These are phyloP conservation scores for Allolobophora icterica DNA, from an alignment of 2,888 invertebrate species.

Conservation along the genomic window DNA sequence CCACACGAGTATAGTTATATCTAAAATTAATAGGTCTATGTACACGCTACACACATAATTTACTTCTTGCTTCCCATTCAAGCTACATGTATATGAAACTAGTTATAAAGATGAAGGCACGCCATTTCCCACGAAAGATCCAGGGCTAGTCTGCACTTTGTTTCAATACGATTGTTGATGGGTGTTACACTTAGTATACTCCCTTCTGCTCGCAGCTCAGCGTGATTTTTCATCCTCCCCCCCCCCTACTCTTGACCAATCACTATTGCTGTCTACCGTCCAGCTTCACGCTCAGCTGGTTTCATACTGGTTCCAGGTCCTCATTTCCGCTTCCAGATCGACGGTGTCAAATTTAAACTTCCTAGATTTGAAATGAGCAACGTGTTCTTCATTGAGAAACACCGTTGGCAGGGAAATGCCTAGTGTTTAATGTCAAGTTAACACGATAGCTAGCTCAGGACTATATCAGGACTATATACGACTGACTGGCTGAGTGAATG, in stretches of 20 bases:
- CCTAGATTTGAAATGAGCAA: background rate
- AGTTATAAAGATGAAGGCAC: background rate
- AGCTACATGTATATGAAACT: too few species aligned
- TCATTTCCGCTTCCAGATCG: too few species aligned
- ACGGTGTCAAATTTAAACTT: too few species aligned
- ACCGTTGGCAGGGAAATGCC: background rate
- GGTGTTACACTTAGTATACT: background rate
- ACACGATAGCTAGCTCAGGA: too few species aligned
- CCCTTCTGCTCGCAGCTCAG: background rate
- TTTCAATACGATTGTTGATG: background rate
- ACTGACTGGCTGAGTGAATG: too few species aligned
- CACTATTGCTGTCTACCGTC: background rate
- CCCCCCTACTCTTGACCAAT: background rate
- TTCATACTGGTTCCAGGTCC: background rate
- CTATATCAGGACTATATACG: too few species aligned
- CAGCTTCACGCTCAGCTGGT: background rate
- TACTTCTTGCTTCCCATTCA: background rate
- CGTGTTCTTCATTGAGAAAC: background rate
- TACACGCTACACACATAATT: too few species aligned
- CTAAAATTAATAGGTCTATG: background rate
- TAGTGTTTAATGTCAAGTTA: too few species aligned
- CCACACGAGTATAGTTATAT: background rate
- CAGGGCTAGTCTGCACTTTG: background rate
- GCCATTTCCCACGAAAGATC: background rate
- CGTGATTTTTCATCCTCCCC: too few species aligned